Percentiles rank a stretch among this genome's conserved stretches.
Conservation (phyloP, 1,140 invertebrate genomes). For the Papilio polyxenes region DNA sequence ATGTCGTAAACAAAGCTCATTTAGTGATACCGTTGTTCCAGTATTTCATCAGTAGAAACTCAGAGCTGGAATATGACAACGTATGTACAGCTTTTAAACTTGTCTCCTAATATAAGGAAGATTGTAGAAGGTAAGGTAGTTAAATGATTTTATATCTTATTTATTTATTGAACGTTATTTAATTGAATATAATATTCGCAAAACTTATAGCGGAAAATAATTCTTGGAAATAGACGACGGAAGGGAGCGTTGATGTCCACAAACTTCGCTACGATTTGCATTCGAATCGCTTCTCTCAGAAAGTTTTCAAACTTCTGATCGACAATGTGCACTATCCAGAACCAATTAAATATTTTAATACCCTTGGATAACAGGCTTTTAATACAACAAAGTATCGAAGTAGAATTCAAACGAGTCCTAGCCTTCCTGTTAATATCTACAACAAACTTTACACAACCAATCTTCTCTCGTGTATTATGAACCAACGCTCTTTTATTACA, state of each 20-base stretch:
- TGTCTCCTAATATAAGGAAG: not conserved
- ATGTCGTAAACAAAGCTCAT: too few species aligned
- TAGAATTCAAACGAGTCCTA: too few species aligned
- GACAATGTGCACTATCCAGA: not conserved
- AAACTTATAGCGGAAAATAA: not conserved
- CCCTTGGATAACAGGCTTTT: not conserved
- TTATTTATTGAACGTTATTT: not conserved
- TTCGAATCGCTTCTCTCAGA: not conserved
- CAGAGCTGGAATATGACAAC: too few species aligned
- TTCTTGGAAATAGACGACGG: not conserved
- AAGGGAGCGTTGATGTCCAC: not conserved
- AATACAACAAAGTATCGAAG: not conserved
- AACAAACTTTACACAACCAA: not conserved
- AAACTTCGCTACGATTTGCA: not conserved
- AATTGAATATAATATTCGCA: not conserved
- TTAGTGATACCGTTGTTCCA: too few species aligned
- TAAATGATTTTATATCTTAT: not conserved
- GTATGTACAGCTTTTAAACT: too few species aligned
- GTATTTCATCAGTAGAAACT: too few species aligned
- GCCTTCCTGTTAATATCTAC: not conserved
- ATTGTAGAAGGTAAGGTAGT: not conserved
- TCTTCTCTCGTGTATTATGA: not conserved
- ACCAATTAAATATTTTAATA: not conserved
- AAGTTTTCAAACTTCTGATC: constrained; percentile 19
- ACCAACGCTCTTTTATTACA: constrained; percentile 19